Evolutionary conservation across 1,140 invertebrate species (phyloP).

Genomic region (Heliconius nattereri): DNA sequence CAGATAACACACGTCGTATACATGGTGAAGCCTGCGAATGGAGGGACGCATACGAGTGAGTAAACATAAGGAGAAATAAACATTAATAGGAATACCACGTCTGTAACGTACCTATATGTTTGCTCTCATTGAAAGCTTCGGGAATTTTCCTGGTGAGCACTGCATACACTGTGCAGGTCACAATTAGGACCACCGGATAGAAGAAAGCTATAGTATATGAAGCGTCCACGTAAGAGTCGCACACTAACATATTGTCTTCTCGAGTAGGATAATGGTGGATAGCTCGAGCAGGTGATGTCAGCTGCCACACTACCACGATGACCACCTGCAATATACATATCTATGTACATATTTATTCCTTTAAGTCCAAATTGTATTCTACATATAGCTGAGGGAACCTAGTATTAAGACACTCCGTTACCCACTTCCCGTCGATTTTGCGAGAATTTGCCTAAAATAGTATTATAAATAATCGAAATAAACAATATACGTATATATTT

Average conservation of each 20-base stretch:
- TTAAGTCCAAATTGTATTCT: too few relatives aligned
- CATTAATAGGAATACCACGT: background rate
- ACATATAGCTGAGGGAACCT: too few relatives aligned
- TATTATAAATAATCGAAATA: background rate
- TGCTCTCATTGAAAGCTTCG: constrained; percentile 97
- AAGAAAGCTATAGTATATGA: constrained; percentile 94
- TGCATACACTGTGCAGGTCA: constrained; percentile 94
- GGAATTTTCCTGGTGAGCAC: constrained; percentile 95
- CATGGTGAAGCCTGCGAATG: constrained; percentile 91
- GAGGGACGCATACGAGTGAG: background rate
- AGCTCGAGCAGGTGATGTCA: constrained; percentile 91
- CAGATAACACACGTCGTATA: constrained; percentile 97
- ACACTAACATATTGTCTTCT: constrained; percentile 94
- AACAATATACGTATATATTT: constrained; percentile 35
- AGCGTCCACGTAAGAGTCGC: constrained; percentile 92
- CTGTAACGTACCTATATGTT: constrained; percentile 87
- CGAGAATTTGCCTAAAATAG: background rate
- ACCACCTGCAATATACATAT: constrained; percentile 82
- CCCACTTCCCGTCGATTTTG: too few relatives aligned
- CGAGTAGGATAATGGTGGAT: constrained; percentile 93
- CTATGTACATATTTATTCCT: background rate
- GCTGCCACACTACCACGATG: constrained; percentile 92
- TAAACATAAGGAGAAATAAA: background rate
- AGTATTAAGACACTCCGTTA: too few relatives aligned
- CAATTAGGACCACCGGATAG: constrained; percentile 93